These are phyloP conservation scores for Ptilonorhynchus violaceus DNA, from an alignment of 2,113 vertebrate genomes.

Conservation along the genomic window DNA sequence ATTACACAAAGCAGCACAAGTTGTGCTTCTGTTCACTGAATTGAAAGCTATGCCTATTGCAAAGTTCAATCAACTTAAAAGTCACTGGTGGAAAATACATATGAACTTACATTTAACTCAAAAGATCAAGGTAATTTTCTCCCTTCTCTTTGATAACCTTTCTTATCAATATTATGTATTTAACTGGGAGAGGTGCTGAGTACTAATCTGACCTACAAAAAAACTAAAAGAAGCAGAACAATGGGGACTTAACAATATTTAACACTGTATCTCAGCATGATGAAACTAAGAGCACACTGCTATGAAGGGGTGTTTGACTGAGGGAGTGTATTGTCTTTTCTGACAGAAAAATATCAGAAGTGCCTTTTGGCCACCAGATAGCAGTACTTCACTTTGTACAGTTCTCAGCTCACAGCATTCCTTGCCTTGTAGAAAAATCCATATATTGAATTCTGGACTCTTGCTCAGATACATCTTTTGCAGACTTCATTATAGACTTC, in stretches of 20 bases:
- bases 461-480: not conserved
- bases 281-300: not conserved
- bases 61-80: not conserved
- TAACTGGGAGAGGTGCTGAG: not conserved
- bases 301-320: not conserved
- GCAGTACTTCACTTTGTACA: slow-evolving; percentile 64
- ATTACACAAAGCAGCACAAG: not conserved
- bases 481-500: not conserved
- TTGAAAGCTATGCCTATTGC: not conserved
- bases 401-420: not conserved
- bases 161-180: not conserved
- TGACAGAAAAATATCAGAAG: not conserved
- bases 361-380: slow-evolving; percentile 67
- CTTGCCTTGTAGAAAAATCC: not conserved
- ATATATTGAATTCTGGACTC: not conserved
- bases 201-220: not conserved
- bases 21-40: not conserved
- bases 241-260: not conserved
- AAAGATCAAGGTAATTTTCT: not conserved
- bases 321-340: not conserved
- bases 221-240: not conserved
- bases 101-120: not conserved
- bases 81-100: not conserved
- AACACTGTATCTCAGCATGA: not conserved
- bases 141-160: not conserved